These are phyloP conservation scores for Heterodera filipjevi DNA, from an alignment of 2,888 invertebrate genomes.

Conservation along the genomic window DNA sequence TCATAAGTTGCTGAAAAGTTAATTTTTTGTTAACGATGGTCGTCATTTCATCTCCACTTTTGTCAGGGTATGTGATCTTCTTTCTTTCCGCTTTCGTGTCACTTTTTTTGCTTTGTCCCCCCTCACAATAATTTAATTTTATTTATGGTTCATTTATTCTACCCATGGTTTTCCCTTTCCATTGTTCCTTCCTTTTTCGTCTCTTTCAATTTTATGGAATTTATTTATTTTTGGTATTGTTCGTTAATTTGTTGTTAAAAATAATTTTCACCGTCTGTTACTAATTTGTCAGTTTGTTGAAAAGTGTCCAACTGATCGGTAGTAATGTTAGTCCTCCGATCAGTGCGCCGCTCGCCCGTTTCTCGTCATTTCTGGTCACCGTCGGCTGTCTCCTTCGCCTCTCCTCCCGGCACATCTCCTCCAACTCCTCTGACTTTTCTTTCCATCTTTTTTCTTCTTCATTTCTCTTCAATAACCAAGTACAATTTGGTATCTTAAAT, in stretches of 20 bases:
- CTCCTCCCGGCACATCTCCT: neutral
- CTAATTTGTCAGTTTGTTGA: neutral
- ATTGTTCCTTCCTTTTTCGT: neutral
- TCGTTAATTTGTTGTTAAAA: constrained; percentile 4
- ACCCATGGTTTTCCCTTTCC: neutral
- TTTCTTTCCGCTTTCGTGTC: neutral
- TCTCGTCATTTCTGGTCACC: neutral
- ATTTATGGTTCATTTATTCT: neutral
- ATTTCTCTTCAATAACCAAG: neutral
- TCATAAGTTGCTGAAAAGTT: neutral
- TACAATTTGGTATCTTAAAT: neutral
- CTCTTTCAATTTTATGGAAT: constrained; percentile 10
- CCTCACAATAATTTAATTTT: constrained; percentile 5
- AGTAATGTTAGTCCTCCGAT: neutral
- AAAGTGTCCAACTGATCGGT: neutral
- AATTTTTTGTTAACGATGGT: neutral
- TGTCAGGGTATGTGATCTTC: constrained; percentile 10
- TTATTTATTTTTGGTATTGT: too few relatives aligned
- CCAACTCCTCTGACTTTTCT: neutral
- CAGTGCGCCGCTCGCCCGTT: neutral
- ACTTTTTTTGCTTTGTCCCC: neutral
- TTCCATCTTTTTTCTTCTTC: neutral
- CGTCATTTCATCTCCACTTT: neutral
- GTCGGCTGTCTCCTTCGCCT: neutral
- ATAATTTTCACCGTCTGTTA: neutral